Percentiles rank a stretch among this genome's conserved stretches.
Conservation (phyloP, 2,888 invertebrate species). For the Trissoscelio sp. region DNA sequence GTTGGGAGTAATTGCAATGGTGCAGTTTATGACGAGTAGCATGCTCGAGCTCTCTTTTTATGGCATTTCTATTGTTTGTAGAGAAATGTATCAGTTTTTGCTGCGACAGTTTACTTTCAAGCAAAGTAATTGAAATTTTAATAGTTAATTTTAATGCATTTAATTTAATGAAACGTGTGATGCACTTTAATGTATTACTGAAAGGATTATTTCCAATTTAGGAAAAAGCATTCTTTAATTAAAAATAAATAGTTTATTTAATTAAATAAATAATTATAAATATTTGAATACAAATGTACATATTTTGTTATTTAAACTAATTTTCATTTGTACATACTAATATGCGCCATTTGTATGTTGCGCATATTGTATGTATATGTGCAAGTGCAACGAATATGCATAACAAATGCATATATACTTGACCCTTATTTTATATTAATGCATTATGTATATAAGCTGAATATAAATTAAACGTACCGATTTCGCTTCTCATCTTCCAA, state of each 20-base stretch:
- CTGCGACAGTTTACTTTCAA: not conserved
- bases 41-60: not conserved
- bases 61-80: not conserved
- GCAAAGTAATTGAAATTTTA: not conserved
- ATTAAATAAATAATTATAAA: no score
- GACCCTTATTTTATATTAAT: not conserved
- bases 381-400: not conserved
- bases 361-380: conserved; percentile 2
- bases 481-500: conserved; percentile 53
- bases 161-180: not conserved
- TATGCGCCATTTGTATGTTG: not conserved
- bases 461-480: conserved; percentile 46
- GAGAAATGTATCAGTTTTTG: not conserved
- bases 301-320: no score
- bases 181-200: no score
- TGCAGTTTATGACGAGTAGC: conserved; percentile 8
- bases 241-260: no score
- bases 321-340: not conserved
- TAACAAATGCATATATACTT: conserved; percentile 9
- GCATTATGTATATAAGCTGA: conserved; percentile 16
- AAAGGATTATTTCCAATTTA: no score
- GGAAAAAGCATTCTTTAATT: no score
- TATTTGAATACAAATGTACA: no score
- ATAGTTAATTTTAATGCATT: not conserved
- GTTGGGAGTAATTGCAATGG: conserved; percentile 36